Evolutionary conservation across 2,888 invertebrate species (phyloP), one percentile per base, ranked within the genome.

Genomic region (Ectobius pallidus): DNA sequence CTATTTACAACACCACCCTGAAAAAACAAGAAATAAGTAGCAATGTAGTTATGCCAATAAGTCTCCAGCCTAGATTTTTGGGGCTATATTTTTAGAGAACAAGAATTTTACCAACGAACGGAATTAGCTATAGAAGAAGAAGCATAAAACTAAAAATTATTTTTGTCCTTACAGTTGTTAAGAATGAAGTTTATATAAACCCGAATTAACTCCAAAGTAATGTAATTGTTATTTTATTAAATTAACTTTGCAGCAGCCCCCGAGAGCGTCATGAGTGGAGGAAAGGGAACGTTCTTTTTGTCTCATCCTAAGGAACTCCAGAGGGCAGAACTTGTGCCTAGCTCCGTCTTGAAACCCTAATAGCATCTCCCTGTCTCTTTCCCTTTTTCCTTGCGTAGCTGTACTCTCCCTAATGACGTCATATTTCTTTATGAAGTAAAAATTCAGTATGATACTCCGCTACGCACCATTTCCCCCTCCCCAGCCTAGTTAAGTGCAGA

Each of bases 351-450:
- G 44, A 46, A 71, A 62, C 14, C 67, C 42, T 65, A 71, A 71
- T 52, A 65, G 52, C 30, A 46, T 46, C 34, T 34, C 52, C 52
- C 11, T 34, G 34, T 34, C 6, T 32, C 61, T 42, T 25, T 30
- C 44, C 44, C 58, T 58, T 20, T 27, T 44, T n/a, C 44, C 22
- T 25, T 39, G 32, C 49, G 27, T 6, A 55, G 27, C 32, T 71
- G n/a, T n/a, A 71, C 71, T 71, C 49, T 20, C 65, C 34, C 67
- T 71, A 71, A 71, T 71, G 71, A 55, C 65, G 71, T 39, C 71
- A 71, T 71, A 71, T 71, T 71, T 71, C 71, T 67, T 71, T 71
- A 71, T 71, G 71, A 71, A 71, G 71, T 67, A 67, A 71, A 67
- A 71, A 71, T 71, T 71, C 71, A 32, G 67, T 27, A 49, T 30